Evolutionary conservation across 2,888 invertebrate species (phyloP).

Genomic region (Toxonevra muliebris): DNA sequence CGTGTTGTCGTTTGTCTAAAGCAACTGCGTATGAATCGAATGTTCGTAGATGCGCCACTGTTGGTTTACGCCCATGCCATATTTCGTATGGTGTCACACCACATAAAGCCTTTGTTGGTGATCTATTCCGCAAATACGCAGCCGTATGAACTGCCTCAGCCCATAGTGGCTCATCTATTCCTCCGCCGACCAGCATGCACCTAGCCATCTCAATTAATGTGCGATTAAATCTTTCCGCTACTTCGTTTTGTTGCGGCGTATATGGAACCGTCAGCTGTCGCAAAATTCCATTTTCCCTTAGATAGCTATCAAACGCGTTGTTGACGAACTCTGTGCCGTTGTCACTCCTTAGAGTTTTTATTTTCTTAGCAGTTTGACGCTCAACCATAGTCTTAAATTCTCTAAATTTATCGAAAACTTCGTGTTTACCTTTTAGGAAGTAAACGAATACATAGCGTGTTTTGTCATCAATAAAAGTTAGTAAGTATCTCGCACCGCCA

Average conservation of each 20-base stretch:
- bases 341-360: conserved; percentile 22
- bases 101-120: conserved; percentile 36
- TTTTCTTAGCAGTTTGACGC: conserved; percentile 20
- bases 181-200: conserved; percentile 9
- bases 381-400: conserved; percentile 27
- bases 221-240: conserved; percentile 13
- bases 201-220: conserved; percentile 11
- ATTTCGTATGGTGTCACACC: conserved; percentile 37
- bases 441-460: conserved; percentile 14
- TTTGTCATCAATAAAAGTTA: conserved; percentile 18
- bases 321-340: conserved; percentile 20
- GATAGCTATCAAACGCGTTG: conserved; percentile 6
- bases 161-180: conserved; percentile 18
- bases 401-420: conserved; percentile 20
- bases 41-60: conserved; percentile 19
- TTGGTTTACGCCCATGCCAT: conserved; percentile 33
- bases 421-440: conserved; percentile 12
- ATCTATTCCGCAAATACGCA: conserved; percentile 22
- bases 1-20: conserved; percentile 5
- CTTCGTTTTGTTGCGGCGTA: conserved; percentile 26
- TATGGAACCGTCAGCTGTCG: conserved; percentile 16
- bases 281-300: conserved; percentile 9
- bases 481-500: conserved; percentile 7
- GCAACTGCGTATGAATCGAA: conserved; percentile 27
- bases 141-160: conserved; percentile 27